phyloP scores from a whole-genome alignment of 2,888 invertebrate species.

The Laothoe populi region DNA sequence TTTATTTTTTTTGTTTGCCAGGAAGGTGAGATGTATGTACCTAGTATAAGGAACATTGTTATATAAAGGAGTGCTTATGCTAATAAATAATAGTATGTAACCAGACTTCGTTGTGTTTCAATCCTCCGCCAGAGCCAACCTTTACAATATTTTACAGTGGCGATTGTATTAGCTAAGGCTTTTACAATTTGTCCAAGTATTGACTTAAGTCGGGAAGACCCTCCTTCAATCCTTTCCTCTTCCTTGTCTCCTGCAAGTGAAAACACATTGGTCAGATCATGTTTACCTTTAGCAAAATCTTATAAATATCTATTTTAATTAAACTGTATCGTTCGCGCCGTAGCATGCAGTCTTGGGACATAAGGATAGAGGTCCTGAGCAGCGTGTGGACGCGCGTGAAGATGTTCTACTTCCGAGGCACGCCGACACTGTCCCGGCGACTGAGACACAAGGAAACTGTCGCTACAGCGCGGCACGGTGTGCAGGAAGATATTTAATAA shows the following conservation, averaged over 20 bases:
- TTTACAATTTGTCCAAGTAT: conserved; percentile 99
- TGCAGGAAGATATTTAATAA: conserved; percentile 47
- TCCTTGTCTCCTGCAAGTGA: conserved; percentile 93
- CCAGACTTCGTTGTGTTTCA: too few species aligned
- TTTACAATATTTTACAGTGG: conserved; percentile 81
- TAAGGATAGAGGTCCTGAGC: conserved; percentile 92
- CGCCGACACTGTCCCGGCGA: conserved; percentile 60
- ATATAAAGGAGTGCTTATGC: too few species aligned
- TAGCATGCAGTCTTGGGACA: conserved; percentile 89
- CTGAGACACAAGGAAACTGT: conserved; percentile 63
- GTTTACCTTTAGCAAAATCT: not conserved
- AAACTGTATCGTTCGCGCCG: conserved; percentile 77
- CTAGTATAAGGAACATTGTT: too few species aligned
- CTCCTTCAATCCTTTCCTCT: conserved; percentile 99
- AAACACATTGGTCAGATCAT: conserved; percentile 27
- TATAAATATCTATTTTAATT: conserved; percentile 7
- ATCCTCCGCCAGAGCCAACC: too few species aligned
- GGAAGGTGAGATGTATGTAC: too few species aligned
- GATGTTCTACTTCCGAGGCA: conserved; percentile 87
- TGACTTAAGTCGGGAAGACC: conserved; percentile 97
- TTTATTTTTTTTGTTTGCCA: too few species aligned
- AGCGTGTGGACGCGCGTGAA: conserved; percentile 86
- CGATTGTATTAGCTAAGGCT: conserved; percentile 76
- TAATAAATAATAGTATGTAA: too few species aligned
- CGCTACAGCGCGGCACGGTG: conserved; percentile 66